Evolutionary conservation across 2,113 vertebrate species (phyloP).

Genomic region (Apodemus speciosus): DNA sequence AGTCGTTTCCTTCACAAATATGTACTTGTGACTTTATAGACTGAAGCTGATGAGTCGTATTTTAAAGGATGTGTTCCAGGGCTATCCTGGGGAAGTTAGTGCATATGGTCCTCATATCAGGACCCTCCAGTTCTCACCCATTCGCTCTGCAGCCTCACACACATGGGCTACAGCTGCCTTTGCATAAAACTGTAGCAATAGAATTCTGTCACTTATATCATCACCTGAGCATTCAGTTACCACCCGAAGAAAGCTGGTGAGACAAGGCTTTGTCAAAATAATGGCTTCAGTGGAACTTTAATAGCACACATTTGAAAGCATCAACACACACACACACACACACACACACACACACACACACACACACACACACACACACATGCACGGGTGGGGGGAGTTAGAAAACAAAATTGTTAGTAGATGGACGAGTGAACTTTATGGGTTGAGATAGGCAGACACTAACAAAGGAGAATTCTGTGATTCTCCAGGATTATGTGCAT

Average conservation of each 20-base stretch:
- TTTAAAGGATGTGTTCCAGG: not conserved
- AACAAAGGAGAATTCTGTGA: not conserved
- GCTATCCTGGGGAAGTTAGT: slow-evolving; percentile 12
- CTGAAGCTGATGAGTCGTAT: slow-evolving; percentile 9
- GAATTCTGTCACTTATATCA: slow-evolving; percentile 64
- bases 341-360: not conserved
- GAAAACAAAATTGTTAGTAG: not conserved
- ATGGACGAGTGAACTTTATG: not conserved
- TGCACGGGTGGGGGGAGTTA: not conserved
- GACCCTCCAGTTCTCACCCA: not conserved
- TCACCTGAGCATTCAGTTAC: slow-evolving; percentile 68
- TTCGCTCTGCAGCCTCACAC: slow-evolving; percentile 32
- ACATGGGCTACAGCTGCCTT: slow-evolving; percentile 68
- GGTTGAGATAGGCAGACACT: not conserved
- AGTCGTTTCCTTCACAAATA: slow-evolving; percentile 46
- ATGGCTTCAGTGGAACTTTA: not conserved
- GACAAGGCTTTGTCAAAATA: slow-evolving; percentile 42
- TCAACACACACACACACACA: not conserved
- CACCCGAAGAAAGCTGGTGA: slow-evolving; percentile 55
- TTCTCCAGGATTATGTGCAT: not conserved
- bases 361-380: not conserved
- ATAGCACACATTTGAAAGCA: slow-evolving; percentile 32
- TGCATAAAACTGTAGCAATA: slow-evolving; percentile 44
- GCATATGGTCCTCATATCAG: slow-evolving; percentile 56
- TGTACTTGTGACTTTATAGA: slow-evolving; percentile 51